Percentiles rank a stretch among this genome's conserved stretches.
Conservation (phyloP, 23 tunicate species). For the Styela plicata region DNA sequence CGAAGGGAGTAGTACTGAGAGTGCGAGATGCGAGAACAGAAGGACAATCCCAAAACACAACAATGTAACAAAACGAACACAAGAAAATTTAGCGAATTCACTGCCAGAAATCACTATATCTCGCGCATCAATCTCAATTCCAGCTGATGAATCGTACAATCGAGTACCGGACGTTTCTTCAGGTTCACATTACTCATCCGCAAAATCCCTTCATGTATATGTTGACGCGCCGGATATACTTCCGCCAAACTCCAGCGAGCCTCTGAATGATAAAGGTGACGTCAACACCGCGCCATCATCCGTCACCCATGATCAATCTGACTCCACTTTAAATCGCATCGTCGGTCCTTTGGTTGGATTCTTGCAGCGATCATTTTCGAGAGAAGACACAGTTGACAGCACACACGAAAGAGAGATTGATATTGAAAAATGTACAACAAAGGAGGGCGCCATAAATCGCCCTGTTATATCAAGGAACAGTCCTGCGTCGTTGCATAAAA, state of each 20-base stretch:
- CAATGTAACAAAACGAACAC: background rate
- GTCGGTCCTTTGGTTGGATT: background rate
- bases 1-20: slow-evolving; percentile 6
- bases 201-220: background rate
- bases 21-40: background rate
- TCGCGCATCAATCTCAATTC: background rate
- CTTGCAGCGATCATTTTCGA: background rate
- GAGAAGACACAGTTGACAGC: background rate
- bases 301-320: background rate
- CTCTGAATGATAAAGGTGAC: background rate
- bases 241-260: background rate
- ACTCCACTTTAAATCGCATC: background rate
- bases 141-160: background rate
- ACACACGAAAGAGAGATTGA: background rate
- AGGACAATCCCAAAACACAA: background rate
- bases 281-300: background rate
- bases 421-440: background rate
- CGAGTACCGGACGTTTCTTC: background rate
- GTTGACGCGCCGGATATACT: background rate
- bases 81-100: background rate
- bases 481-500: background rate
- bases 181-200: background rate
- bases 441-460: background rate
- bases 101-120: background rate
- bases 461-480: background rate